These are phyloP conservation scores for Amblyraja radiata DNA, from an alignment of 2,797 vertebrate species.

Conservation along the genomic window DNA sequence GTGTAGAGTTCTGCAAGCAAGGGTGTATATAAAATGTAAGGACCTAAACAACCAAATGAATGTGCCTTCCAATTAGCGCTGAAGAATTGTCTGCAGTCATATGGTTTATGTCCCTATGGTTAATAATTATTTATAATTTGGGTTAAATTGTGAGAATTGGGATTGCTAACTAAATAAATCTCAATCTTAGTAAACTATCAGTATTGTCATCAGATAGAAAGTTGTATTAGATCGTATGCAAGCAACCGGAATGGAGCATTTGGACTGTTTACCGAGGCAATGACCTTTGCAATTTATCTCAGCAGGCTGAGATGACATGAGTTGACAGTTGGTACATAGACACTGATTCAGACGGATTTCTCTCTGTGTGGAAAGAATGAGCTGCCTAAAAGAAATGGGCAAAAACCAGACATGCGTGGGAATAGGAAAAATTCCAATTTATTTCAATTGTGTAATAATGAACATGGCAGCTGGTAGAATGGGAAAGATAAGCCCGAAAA, in stretches of 20 bases:
- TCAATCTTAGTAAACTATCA: background rate
- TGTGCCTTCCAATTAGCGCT: background rate
- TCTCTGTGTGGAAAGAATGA: constrained; percentile 10
- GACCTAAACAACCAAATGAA: background rate
- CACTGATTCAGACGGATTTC: constrained; percentile 20
- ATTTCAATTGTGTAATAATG: constrained; percentile 16
- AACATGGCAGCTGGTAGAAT: background rate
- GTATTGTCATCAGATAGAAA: background rate
- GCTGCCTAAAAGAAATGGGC: background rate
- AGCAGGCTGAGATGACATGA: background rate
- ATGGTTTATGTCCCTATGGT: background rate
- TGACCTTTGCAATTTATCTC: constrained; percentile 25
- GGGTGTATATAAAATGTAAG: background rate
- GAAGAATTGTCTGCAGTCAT: background rate
- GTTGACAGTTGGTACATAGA: background rate
- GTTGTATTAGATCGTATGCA: background rate
- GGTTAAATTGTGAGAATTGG: background rate
- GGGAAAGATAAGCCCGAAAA: background rate
- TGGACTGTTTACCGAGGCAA: background rate
- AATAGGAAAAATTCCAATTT: background rate
- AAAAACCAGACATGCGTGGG: background rate
- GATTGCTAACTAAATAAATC: background rate
- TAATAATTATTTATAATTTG: background rate
- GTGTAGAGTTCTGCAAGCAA: background rate
- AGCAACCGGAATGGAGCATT: background rate